Conservation (phyloP, 2,888 invertebrate species). For the Caenorhabditis doughertyi region DNA sequence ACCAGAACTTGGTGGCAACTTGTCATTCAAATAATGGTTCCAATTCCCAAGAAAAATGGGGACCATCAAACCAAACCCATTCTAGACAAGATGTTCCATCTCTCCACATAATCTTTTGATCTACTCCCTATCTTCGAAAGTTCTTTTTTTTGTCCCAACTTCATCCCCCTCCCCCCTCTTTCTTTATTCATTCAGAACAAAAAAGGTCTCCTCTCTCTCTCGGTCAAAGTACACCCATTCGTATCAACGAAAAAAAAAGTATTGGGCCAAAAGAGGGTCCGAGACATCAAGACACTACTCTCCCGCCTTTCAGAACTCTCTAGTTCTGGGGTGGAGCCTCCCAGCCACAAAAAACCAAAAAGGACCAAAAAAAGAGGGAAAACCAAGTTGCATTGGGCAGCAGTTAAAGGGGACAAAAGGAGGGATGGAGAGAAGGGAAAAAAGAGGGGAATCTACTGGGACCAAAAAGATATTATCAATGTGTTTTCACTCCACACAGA, state of each 20-base stretch:
- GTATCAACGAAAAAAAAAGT: slow-evolving; percentile 28
- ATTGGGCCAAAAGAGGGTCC: not conserved
- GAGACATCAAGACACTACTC: slow-evolving; percentile 1
- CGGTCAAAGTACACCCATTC: slow-evolving; percentile 55
- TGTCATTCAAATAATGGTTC: too few species aligned
- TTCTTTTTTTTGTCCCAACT: slow-evolving; percentile 1
- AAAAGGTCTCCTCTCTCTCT: slow-evolving; percentile 6
- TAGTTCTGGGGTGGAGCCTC: not conserved
- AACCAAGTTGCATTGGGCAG: slow-evolving; percentile 51
- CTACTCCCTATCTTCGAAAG: not conserved
- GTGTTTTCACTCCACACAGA: slow-evolving; percentile 17
- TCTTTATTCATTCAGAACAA: not conserved
- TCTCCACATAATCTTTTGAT: slow-evolving; percentile 36
- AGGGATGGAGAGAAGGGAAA: not conserved
- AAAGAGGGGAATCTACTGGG: slow-evolving; percentile 9
- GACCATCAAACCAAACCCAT: too few species aligned
- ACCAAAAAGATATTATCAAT: slow-evolving; percentile 50
- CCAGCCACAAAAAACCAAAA: slow-evolving; percentile 10
- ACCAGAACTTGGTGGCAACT: too few species aligned
- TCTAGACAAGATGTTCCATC: too few species aligned
- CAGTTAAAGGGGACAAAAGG: not conserved
- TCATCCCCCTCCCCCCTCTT: not conserved
- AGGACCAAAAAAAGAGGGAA: not conserved
- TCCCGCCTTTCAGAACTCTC: slow-evolving; percentile 1
- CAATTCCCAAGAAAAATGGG: too few species aligned